phyloP scores from a whole-genome alignment of 2,797 vertebrate species.

The Hydrophis major region DNA sequence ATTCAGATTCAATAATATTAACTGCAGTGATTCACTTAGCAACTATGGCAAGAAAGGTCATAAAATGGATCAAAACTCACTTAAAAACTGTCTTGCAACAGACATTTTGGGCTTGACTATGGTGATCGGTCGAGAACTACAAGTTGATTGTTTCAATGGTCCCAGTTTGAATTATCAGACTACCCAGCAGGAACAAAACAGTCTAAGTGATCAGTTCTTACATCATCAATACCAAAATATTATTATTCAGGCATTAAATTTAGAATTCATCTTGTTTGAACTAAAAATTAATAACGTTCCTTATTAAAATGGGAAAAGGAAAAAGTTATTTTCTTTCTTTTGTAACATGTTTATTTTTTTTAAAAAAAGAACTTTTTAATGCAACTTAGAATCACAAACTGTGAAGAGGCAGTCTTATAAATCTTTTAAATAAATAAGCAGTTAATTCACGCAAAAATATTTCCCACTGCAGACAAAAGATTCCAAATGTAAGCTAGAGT shows the following conservation, averaged over 20 bases:
- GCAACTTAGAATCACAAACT: not conserved
- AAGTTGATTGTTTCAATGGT: conserved; percentile 9
- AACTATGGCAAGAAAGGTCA: not conserved
- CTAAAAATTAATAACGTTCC: not conserved
- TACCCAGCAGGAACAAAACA: conserved; percentile 25
- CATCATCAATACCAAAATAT: conserved; percentile 23
- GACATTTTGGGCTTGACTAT: not conserved
- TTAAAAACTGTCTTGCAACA: not conserved
- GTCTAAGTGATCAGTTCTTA: conserved; percentile 26
- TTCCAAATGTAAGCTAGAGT: not conserved
- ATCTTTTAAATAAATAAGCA: not conserved
- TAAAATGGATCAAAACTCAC: not conserved
- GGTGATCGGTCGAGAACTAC: not conserved
- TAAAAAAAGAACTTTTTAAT: not conserved
- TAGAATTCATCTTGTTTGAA: conserved; percentile 13
- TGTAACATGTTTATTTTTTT: not conserved
- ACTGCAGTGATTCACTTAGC: not conserved
- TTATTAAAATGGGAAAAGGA: not conserved
- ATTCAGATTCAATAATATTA: not conserved
- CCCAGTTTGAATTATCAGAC: conserved; percentile 21
- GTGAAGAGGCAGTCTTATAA: not conserved
- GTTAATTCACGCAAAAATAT: not conserved
- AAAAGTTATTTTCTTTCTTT: not conserved
- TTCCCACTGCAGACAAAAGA: not conserved
- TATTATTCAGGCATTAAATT: conserved; percentile 21